A percentile compares a stretch with the other conserved stretches of the same genome.
Conservation (phyloP, 2,888 invertebrate genomes). For the Ophion costatus region DNA sequence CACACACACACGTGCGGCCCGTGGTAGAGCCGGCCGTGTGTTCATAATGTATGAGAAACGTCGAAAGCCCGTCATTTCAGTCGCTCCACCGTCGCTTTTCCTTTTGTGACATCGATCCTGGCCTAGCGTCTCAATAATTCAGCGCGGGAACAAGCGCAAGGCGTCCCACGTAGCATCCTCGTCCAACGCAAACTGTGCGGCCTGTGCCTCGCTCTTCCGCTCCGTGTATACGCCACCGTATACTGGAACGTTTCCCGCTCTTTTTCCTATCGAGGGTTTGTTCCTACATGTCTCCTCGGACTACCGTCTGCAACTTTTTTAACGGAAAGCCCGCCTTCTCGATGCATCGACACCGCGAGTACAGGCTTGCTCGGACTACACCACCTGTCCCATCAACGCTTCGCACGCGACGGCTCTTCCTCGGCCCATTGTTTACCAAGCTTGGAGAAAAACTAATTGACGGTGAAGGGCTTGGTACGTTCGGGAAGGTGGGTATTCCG, state of each 20-base stretch:
- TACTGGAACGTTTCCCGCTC: slow-evolving; percentile 2
- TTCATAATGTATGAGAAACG: slow-evolving; percentile 80
- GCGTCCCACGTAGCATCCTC: slow-evolving; percentile 70
- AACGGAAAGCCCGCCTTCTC: slow-evolving; percentile 16
- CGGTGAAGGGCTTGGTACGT: neutral
- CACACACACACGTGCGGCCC: slow-evolving; percentile 71
- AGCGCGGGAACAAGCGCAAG: slow-evolving; percentile 81
- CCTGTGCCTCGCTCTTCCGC: slow-evolving; percentile 41
- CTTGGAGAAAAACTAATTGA: neutral
- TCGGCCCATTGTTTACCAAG: neutral
- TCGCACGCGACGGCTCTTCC: slow-evolving; percentile 12
- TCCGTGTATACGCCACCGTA: neutral
- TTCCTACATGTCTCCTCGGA: slow-evolving; percentile 29
- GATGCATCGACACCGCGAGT: slow-evolving; percentile 9
- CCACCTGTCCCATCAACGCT: slow-evolving; percentile 25
- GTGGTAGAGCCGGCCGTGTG: slow-evolving; percentile 76
- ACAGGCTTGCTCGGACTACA: neutral
- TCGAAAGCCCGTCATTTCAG: slow-evolving; percentile 82
- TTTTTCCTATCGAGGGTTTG: slow-evolving; percentile 20
- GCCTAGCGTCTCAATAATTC: slow-evolving; percentile 82
- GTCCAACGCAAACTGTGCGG: slow-evolving; percentile 52
- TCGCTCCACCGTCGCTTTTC: slow-evolving; percentile 79
- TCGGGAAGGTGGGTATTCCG: too few species aligned
- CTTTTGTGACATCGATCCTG: slow-evolving; percentile 83
- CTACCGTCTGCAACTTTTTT: slow-evolving; percentile 34